These are phyloP conservation scores for Drosophila busckii DNA, from an alignment of 1,140 invertebrate species.

Conservation along the genomic window DNA sequence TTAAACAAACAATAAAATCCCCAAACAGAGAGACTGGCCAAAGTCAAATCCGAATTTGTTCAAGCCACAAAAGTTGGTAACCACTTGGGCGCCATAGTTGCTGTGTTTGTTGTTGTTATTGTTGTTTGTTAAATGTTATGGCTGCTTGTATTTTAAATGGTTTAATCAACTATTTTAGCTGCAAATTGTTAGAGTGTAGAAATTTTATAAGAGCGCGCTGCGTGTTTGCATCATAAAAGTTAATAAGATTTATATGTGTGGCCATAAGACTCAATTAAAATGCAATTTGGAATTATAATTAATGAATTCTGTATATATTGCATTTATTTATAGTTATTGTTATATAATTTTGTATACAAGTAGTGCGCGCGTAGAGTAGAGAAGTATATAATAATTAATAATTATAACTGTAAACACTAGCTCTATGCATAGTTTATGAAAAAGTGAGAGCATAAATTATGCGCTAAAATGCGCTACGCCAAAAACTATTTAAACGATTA, in stretches of 20 bases:
- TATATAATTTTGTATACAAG: constrained; percentile 32
- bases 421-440: too few species aligned
- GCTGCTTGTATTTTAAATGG: constrained; percentile 55
- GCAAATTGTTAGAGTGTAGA: too few species aligned
- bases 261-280: constrained; percentile 42
- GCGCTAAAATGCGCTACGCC: too few species aligned
- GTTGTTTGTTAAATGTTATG: constrained; percentile 45
- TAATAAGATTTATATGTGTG: constrained; percentile 36
- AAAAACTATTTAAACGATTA: too few species aligned
- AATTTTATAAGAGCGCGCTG: too few species aligned
- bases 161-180: constrained; percentile 62
- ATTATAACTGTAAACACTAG: too few species aligned
- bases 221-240: not conserved
- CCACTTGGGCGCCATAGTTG: constrained; percentile 53
- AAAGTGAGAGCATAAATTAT: too few species aligned
- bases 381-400: constrained; percentile 26
- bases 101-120: constrained; percentile 57
- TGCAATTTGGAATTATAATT: constrained; percentile 49
- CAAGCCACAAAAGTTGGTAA: constrained; percentile 21
- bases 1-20: constrained; percentile 69
- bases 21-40: constrained; percentile 8
- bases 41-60: constrained; percentile 2
- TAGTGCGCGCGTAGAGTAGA: constrained; percentile 31
- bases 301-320: constrained; percentile 42
- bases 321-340: constrained; percentile 38